These are phyloP conservation scores for Ormyrus thymus DNA, from an alignment of 2,888 invertebrate species.

Conservation along the genomic window DNA sequence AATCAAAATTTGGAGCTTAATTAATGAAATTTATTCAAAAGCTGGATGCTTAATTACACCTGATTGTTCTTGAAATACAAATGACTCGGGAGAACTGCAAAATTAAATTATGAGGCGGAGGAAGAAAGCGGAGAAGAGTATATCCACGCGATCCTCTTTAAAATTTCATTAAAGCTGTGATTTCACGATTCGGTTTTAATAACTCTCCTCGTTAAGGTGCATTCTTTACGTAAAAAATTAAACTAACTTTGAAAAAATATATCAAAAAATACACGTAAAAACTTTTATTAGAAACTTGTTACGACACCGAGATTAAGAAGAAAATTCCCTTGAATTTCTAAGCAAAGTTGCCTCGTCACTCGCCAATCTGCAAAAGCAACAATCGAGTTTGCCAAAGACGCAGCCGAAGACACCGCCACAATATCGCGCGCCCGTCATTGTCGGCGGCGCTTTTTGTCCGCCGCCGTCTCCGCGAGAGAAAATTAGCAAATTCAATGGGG, in stretches of 20 bases:
- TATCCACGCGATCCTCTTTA: constrained; percentile 9
- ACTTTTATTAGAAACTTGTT: no score
- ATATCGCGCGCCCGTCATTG: no score
- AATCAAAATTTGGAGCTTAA: background rate
- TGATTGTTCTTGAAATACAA: background rate
- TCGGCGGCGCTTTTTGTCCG: background rate
- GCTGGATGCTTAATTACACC: constrained; percentile 9
- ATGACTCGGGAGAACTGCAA: background rate
- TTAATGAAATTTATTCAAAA: background rate
- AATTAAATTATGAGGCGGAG: constrained; percentile 32
- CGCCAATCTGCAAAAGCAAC: no score
- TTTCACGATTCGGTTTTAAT: background rate
- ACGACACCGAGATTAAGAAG: no score
- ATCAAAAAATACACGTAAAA: no score
- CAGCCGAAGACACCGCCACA: no score
- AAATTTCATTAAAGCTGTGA: constrained; percentile 7
- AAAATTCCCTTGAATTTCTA: no score
- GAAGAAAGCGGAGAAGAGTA: no score
- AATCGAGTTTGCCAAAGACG: no score
- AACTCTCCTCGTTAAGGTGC: constrained; percentile 7
- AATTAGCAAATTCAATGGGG: constrained; percentile 14
- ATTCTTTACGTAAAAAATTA: background rate
- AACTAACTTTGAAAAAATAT: no score
- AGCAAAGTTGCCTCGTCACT: no score
- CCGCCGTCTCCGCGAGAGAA: background rate